These are phyloP conservation scores for Epinotia ramella DNA, from an alignment of 2,888 invertebrate species.

Conservation along the genomic window DNA sequence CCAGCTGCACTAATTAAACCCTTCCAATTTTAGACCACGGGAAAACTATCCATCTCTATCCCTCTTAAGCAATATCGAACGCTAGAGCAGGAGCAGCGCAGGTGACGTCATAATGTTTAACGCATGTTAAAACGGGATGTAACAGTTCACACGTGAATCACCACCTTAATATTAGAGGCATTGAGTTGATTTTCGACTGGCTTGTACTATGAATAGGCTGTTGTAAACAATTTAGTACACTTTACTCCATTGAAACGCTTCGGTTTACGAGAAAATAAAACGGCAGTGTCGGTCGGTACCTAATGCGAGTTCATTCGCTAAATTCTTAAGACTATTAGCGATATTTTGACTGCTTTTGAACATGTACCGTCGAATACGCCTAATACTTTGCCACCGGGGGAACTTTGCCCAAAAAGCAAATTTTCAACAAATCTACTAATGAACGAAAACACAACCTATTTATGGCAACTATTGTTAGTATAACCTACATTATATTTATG, in stretches of 20 bases:
- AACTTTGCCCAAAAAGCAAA: too few relatives aligned
- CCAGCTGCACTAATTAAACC: slow-evolving; percentile 17
- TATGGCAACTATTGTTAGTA: too few relatives aligned
- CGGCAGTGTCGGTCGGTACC: background rate
- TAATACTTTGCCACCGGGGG: too few relatives aligned
- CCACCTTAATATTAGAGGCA: background rate
- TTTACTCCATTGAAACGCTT: slow-evolving; percentile 26
- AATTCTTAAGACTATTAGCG: too few relatives aligned
- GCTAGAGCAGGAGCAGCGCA: slow-evolving; percentile 3
- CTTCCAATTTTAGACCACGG: slow-evolving; percentile 37
- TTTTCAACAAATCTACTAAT: too few relatives aligned
- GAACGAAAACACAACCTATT: too few relatives aligned
- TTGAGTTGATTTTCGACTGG: slow-evolving; percentile 2
- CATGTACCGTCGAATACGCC: too few relatives aligned
- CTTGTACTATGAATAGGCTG: slow-evolving; percentile 5
- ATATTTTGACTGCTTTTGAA: too few relatives aligned
- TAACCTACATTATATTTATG: too few relatives aligned
- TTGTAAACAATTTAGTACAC: slow-evolving; percentile 36
- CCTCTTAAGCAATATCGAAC: background rate
- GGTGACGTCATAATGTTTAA: slow-evolving; percentile 33
- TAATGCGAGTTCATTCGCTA: background rate
- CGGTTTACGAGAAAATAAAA: slow-evolving; percentile 30
- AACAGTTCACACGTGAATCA: background rate
- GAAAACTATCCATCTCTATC: slow-evolving; percentile 17
- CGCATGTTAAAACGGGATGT: slow-evolving; percentile 18